Evolutionary conservation across 2,113 vertebrate species (phyloP).

Genomic region (Sinocyclocheilus rhinocerous): DNA sequence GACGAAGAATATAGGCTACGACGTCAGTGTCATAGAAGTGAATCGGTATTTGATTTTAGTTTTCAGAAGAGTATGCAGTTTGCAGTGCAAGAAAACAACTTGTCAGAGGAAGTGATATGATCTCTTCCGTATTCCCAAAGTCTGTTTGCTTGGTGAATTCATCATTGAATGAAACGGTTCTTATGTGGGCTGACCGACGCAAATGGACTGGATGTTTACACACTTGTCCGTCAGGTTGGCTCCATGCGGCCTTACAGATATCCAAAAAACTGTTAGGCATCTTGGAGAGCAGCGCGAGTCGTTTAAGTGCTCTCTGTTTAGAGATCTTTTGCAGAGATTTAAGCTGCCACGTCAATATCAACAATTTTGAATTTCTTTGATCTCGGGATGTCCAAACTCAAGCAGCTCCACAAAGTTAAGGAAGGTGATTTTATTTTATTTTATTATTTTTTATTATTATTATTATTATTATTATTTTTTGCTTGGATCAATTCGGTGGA

Average conservation of each 20-base stretch:
- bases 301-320: constrained; percentile 77
- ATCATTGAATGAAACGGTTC: constrained; percentile 66
- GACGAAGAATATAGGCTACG: background rate
- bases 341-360: constrained; percentile 67
- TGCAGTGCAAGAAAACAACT: constrained; percentile 25
- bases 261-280: constrained; percentile 67
- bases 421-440: background rate
- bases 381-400: constrained; percentile 27
- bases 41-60: background rate
- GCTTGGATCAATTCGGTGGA: background rate
- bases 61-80: background rate
- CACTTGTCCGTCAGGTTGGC: constrained; percentile 75
- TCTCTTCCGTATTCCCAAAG: constrained; percentile 38
- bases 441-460: background rate
- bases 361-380: constrained; percentile 54
- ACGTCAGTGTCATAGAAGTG: background rate
- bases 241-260: constrained; percentile 63
- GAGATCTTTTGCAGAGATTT: constrained; percentile 69
- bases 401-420: background rate
- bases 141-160: constrained; percentile 57
- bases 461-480: background rate
- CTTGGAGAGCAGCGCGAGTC: constrained; percentile 60
- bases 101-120: constrained; percentile 28
- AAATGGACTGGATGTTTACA: constrained; percentile 79
- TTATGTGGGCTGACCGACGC: constrained; percentile 62